These are phyloP conservation scores for Dermochelys coriacea DNA, from an alignment of 2,797 vertebrate genomes.

Conservation along the genomic window DNA sequence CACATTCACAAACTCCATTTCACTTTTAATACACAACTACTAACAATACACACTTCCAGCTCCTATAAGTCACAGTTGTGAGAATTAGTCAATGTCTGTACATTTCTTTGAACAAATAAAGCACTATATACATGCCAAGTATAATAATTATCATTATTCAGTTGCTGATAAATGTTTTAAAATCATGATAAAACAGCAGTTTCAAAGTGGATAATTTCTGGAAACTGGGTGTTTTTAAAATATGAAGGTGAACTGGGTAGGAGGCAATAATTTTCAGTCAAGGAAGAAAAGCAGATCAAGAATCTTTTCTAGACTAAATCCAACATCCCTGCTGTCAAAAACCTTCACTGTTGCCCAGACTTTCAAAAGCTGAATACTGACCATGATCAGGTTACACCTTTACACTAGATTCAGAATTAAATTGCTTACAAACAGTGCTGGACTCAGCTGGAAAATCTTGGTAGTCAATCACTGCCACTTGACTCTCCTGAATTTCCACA, in stretches of 20 bases:
- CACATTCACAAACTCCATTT: neutral
- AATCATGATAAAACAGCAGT: neutral
- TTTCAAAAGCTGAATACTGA: neutral
- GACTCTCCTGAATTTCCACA: constrained; percentile 30
- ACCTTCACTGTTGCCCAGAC: neutral
- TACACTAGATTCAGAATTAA: neutral
- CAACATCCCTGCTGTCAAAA: neutral
- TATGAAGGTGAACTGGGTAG: neutral
- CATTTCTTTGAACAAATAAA: neutral
- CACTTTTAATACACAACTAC: neutral
- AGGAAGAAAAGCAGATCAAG: neutral
- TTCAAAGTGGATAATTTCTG: neutral
- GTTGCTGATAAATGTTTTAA: neutral
- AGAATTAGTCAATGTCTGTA: neutral
- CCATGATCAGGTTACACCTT: neutral
- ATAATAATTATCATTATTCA: neutral
- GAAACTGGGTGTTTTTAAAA: neutral
- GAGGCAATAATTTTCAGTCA: neutral
- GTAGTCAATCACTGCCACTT: neutral
- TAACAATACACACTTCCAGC: neutral
- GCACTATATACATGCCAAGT: neutral
- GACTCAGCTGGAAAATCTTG: constrained; percentile 30
- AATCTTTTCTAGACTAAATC: neutral
- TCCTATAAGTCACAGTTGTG: neutral
- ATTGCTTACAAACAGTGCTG: constrained; percentile 42